Conservation (phyloP, 2,113 vertebrate genomes). For the Sminthopsis crassicaudata region DNA sequence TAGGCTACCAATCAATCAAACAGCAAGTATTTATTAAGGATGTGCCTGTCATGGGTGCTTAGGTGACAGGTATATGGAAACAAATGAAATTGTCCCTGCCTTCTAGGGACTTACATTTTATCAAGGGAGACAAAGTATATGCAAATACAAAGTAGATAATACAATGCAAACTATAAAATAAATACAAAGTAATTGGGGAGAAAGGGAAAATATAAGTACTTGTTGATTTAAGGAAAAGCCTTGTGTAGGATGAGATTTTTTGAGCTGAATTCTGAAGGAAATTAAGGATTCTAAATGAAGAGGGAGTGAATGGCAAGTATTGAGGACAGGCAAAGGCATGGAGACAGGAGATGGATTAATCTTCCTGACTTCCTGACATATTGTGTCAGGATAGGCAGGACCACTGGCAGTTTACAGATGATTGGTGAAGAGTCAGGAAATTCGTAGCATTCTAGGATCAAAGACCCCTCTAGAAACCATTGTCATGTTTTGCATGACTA, state of each 20-base stretch:
- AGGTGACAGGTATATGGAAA: background rate
- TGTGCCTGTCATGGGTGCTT: background rate
- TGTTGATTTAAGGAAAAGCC: background rate
- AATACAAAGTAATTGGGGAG: background rate
- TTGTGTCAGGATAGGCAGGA: background rate
- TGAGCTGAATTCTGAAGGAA: background rate
- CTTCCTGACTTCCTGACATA: background rate
- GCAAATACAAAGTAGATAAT: background rate
- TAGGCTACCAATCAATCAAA: background rate
- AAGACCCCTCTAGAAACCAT: background rate
- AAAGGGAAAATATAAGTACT: background rate
- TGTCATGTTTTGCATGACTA: background rate
- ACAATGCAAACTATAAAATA: background rate
- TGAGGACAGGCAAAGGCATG: background rate
- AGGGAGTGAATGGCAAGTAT: background rate
- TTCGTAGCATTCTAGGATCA: background rate
- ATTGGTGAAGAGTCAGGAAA: background rate
- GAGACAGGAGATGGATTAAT: background rate
- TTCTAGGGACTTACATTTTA: background rate
- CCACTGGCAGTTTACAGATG: background rate
- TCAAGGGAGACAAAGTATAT: background rate
- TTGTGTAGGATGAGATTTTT: background rate
- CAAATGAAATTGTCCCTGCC: background rate
- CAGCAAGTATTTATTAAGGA: background rate
- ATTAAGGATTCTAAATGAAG: background rate